Conservation (phyloP, 2,113 vertebrate genomes). For the Pteropus alecto region DNA sequence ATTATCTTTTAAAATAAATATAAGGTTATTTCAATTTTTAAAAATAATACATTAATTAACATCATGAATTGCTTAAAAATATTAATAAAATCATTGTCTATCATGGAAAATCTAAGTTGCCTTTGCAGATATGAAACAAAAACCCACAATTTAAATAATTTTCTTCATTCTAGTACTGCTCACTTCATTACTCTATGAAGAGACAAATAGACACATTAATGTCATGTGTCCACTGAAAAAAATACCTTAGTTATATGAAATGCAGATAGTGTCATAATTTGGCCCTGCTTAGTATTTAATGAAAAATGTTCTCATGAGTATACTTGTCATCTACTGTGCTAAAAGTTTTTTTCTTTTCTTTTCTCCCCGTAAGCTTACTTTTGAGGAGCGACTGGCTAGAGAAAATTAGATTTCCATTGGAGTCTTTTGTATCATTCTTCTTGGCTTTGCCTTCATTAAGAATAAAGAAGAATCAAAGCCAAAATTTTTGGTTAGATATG, state of each 20-base stretch:
- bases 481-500: not conserved
- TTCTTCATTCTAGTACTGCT: not conserved
- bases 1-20: not conserved
- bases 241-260: not conserved
- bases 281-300: not conserved
- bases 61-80: not conserved
- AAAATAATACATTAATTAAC: not conserved
- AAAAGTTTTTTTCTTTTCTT: not conserved
- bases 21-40: not conserved
- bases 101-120: not conserved
- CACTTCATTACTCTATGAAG: not conserved
- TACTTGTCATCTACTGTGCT: not conserved
- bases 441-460: not conserved
- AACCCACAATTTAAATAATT: not conserved
- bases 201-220: not conserved
- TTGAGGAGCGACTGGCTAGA: not conserved
- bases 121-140: not conserved
- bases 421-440: not conserved
- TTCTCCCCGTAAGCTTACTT: not conserved
- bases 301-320: not conserved
- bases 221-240: not conserved
- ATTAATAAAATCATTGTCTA: not conserved
- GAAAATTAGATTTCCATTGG: not conserved
- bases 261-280: not conserved
- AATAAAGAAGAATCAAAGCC: not conserved